These are phyloP conservation scores for Lysiphlebus fabarum DNA, from an alignment of 1,140 invertebrate species.

Conservation along the genomic window DNA sequence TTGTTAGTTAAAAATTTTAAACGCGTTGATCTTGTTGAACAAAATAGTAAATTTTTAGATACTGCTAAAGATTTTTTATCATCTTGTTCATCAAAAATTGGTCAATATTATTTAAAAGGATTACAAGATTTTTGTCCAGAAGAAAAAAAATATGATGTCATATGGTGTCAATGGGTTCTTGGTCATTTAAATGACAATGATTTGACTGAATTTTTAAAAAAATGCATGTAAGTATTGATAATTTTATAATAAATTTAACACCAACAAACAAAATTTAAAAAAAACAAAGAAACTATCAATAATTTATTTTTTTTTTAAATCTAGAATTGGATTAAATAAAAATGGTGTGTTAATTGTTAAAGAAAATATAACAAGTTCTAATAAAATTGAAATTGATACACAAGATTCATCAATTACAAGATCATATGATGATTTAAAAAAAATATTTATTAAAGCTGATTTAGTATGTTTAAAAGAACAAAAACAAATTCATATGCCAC, in stretches of 20 bases:
- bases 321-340: slow-evolving; percentile 62
- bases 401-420: slow-evolving; percentile 91
- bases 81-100: slow-evolving; percentile 58
- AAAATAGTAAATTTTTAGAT: slow-evolving; percentile 83
- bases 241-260: too few relatives aligned
- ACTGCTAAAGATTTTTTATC: slow-evolving; percentile 64
- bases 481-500: slow-evolving; percentile 88
- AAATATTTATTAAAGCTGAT: slow-evolving; percentile 72
- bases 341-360: slow-evolving; percentile 89
- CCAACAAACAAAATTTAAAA: too few relatives aligned
- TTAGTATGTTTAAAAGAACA: slow-evolving; percentile 74
- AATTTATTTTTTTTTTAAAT: slow-evolving; percentile 17
- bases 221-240: slow-evolving; percentile 51
- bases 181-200: too few relatives aligned
- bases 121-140: slow-evolving; percentile 75
- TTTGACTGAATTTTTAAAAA: too few relatives aligned
- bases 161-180: too few relatives aligned
- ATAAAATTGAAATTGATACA: slow-evolving; percentile 73
- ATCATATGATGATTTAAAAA: slow-evolving; percentile 60
- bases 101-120: slow-evolving; percentile 72
- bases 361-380: slow-evolving; percentile 84
- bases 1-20: slow-evolving; percentile 82
- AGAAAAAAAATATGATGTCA: too few relatives aligned
- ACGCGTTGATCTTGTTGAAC: slow-evolving; percentile 91
- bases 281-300: slow-evolving; percentile 12